phyloP scores from a whole-genome alignment of 2,113 vertebrate species.

The Vidua macroura region DNA sequence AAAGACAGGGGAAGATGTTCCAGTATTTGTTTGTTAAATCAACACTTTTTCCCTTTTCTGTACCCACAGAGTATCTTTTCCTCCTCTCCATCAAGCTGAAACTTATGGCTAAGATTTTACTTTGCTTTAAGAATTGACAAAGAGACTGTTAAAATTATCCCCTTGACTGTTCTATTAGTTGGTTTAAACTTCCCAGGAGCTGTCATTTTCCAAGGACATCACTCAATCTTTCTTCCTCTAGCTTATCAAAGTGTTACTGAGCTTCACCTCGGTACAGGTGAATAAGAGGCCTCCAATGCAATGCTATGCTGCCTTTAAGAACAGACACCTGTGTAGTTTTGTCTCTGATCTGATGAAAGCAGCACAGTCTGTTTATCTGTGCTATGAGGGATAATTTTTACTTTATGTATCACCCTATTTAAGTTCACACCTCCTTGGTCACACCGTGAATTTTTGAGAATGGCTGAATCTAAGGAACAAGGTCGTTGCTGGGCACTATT shows the following conservation, averaged over 20 bases:
- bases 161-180: background rate
- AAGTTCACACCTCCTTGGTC: background rate
- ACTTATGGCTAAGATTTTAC: background rate
- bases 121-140: background rate
- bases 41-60: background rate
- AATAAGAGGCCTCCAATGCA: background rate
- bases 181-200: background rate
- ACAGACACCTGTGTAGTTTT: fast-evolving
- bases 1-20: background rate
- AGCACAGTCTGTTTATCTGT: background rate
- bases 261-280: background rate
- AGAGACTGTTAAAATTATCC: background rate
- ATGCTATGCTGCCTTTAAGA: background rate
- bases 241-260: background rate
- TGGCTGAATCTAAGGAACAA: background rate
- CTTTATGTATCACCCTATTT: background rate
- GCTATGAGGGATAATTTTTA: background rate
- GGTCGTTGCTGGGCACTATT: background rate
- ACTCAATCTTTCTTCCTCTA: background rate
- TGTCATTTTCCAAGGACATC: background rate
- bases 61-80: background rate
- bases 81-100: background rate
- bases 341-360: background rate
- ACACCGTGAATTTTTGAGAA: background rate
- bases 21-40: background rate